Evolutionary conservation across 2,888 invertebrate genomes (phyloP), one percentile per base, ranked within the genome.

Genomic region (Chorisops tibialis): DNA sequence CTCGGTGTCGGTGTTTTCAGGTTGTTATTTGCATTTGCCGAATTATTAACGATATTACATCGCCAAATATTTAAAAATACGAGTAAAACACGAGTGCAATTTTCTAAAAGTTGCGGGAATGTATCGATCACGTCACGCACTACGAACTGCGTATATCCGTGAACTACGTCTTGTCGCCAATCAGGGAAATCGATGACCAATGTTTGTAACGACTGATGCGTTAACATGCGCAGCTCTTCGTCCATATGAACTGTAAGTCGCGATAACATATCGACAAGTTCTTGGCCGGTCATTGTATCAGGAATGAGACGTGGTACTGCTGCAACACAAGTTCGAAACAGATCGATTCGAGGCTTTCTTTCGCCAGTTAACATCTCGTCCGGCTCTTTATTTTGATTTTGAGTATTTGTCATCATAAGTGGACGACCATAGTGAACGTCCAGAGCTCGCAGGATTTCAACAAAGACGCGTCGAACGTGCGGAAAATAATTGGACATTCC

Each of bases 401-500:
- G 96, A 1, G 93, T 90, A 70, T 93, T 94, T 0, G 96, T 97
- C 85, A 96, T 87, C 91, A 98, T 92, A 63, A 99, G 79, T 0
- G 97, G 96, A n/a, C 96, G 84, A 0, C 98, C 98, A 69, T 96
- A 96, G 73, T 98, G 97, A 0, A 91, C 87, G 75, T 99, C 99
- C 49, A 99, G 78, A 0, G 96, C 96, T 47, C 96, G 82, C 59
- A 99, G 78, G 60, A 99, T 99, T 71, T 96, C 96, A 24, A 96
- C 96, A 74, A 99, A 91, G 0, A 97, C 96, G 68, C 96, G 85
- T 30, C 97, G 81, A 1, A 99, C 96, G 72, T 95, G 93, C 0
- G 96, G 93, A 74, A 98, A 98, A 74, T 98, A 99, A 0, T 93
- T 88, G 43, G 93, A 93, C 87, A 99, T 94, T 49, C 99, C 99